Conservation (phyloP, 2,797 vertebrate species). For the Moxostoma hubbsi region DNA sequence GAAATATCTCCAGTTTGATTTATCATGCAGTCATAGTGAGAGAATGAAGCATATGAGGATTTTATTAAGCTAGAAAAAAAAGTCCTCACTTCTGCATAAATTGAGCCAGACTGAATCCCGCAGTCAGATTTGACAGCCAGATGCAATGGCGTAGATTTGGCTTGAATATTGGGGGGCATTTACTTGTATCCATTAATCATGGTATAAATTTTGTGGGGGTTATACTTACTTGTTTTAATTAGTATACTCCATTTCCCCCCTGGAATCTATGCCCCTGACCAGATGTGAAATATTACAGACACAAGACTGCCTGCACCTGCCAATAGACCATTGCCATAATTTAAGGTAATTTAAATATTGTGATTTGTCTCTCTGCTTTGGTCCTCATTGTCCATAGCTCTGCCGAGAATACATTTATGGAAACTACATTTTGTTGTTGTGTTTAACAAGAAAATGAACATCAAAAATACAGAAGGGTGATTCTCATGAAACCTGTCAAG, state of each 20-base stretch:
- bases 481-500: no score
- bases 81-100: constrained; percentile 84
- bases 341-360: constrained; percentile 11
- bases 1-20: constrained; percentile 91
- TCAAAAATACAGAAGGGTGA: background rate
- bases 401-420: no score
- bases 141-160: no score
- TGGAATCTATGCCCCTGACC: background rate
- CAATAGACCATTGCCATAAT: constrained; percentile 29
- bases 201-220: no score
- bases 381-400: no score
- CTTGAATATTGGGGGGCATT: no score
- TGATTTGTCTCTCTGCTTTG: background rate
- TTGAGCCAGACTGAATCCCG: constrained; percentile 88
- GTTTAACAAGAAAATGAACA: background rate
- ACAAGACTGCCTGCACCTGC: constrained; percentile 24
- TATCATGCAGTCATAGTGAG: constrained; percentile 93
- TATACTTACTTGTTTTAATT: no score
- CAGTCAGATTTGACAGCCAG: constrained; percentile 76
- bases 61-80: constrained; percentile 85
- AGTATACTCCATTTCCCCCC: no score
- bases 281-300: constrained; percentile 68
- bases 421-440: background rate
- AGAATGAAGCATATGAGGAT: constrained; percentile 91
- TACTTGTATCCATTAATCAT: no score